Evolutionary conservation across 2,888 invertebrate species (phyloP), one percentile per base, ranked within the genome.

Genomic region (Uropetala carovei): DNA sequence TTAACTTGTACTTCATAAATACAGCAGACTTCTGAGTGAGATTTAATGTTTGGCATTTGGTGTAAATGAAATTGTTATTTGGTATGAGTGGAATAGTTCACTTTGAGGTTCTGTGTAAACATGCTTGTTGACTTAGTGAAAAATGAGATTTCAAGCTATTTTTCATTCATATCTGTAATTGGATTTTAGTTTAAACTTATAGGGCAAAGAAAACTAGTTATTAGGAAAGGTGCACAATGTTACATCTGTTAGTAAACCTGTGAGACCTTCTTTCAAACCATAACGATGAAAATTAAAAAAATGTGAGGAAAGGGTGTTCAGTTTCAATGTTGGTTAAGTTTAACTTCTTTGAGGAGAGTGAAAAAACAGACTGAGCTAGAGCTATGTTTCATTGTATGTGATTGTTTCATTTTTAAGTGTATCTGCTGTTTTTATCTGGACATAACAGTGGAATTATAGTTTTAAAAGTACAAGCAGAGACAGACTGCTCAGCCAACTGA

Each of bases 271-370:
- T 75, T 27, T 75, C 75, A 3, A 75, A 75, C 0, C n/a, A 27
- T 75, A 9, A 18, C n/a, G n/a, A 22, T 27, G 10, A 75, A 75
- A 75, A 75, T 16, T 75, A 5, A 64, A 64, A 89, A 89, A 64
- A 18, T 64, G 64, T 64, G 30, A 22, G 30, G 60, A 60, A 89
- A 43, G 14, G 30, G 30, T n/a, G 18, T 89, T 43, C 18, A 64
- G 30, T 64, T 86, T 60, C 27, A 27, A 59, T 89, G 89, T 89
- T 83, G 43, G 43, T 83, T 43, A 43, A 43, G 18, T 57, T 89
- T 60, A 18, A 43, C 43, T 64, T 89, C 89, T 89, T 89, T 58
- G n/a, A 89, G 89, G 89, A 89, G 89, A 89, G 89, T 89, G 89
- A 64, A 89, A 64, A 89, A 43, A 89, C 89, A 89, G 89, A 89